Conservation (phyloP, 2,797 vertebrate genomes). For the Xiphophorus birchmanni region DNA sequence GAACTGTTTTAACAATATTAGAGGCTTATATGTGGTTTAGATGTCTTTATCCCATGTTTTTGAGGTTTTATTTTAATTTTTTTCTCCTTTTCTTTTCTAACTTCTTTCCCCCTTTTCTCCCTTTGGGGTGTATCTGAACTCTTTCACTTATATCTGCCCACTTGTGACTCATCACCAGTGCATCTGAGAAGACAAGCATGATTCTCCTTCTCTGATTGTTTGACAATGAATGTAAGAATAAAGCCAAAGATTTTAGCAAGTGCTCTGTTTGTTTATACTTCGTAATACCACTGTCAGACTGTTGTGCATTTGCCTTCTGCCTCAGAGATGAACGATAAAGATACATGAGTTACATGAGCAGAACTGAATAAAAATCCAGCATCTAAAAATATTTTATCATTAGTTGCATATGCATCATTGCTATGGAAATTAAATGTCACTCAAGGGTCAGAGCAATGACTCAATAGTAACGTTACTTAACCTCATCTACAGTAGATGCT, state of each 20-base stretch:
- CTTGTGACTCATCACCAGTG: background rate
- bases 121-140: background rate
- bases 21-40: background rate
- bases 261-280: background rate
- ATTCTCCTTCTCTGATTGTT: background rate
- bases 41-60: background rate
- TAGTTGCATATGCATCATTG: background rate
- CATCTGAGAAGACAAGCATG: no score
- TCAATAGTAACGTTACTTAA: background rate
- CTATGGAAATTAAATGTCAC: background rate
- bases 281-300: background rate
- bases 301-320: background rate
- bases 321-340: background rate
- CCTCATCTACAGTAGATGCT: background rate
- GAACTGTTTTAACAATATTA: background rate
- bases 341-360: background rate
- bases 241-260: background rate
- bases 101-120: background rate
- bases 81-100: background rate
- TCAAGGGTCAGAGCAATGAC: background rate
- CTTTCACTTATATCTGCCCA: background rate
- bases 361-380: background rate
- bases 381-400: background rate
- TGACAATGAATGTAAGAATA: background rate
- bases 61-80: background rate